Conservation (phyloP, 1,140 invertebrate genomes). For the Heliconius hermathena region DNA sequence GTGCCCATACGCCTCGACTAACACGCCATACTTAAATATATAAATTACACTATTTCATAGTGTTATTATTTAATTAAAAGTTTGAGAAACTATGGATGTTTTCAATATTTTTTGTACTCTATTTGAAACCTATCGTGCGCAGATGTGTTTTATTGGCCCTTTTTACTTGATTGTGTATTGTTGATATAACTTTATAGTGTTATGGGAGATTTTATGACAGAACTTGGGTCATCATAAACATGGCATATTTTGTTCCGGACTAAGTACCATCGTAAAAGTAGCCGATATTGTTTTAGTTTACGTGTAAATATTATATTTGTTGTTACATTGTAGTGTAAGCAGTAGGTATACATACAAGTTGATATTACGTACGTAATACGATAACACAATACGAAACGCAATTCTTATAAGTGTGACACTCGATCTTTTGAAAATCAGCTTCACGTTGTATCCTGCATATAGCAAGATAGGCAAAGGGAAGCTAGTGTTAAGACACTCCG, state of each 20-base stretch:
- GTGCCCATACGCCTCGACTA: too few species aligned
- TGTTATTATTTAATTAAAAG: neutral
- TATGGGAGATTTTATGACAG: conserved; percentile 16
- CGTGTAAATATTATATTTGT: neutral
- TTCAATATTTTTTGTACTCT: conserved; percentile 27
- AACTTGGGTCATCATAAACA: conserved; percentile 18
- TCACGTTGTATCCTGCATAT: too few species aligned
- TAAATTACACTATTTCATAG: too few species aligned
- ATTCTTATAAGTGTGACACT: too few species aligned
- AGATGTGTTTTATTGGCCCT: conserved; percentile 29
- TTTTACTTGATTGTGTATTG: conserved; percentile 32
- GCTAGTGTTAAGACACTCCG: too few species aligned
- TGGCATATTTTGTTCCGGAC: conserved; percentile 6
- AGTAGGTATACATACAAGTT: too few species aligned
- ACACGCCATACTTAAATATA: too few species aligned
- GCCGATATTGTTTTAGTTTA: conserved; percentile 2
- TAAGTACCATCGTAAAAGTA: neutral
- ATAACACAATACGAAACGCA: too few species aligned
- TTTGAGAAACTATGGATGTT: neutral
- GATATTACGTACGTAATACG: too few species aligned
- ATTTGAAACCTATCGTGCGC: conserved; percentile 16
- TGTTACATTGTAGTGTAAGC: too few species aligned
- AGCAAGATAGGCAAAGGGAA: too few species aligned
- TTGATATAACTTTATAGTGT: conserved; percentile 29
- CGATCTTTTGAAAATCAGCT: too few species aligned